Percentiles rank a stretch among this genome's conserved stretches.
Evolutionary conservation across 2,113 vertebrate genomes (phyloP).

Genomic region (Ameiurus melas): DNA sequence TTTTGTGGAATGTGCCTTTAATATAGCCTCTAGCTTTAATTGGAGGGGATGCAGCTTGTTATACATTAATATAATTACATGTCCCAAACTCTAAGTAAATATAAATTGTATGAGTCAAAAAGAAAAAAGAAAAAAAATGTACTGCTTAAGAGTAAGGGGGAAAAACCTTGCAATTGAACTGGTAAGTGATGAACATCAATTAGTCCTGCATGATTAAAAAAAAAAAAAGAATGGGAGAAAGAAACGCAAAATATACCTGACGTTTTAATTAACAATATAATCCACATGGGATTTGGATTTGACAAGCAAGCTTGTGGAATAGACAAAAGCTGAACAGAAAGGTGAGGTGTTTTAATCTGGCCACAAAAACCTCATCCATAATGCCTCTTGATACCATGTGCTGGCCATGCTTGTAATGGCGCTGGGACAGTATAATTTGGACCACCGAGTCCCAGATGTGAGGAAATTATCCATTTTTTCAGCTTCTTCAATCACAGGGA

Average conservation of each 20-base stretch:
- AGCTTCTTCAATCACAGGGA: conserved; percentile 24
- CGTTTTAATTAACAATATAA: conserved; percentile 54
- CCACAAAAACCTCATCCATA: conserved; percentile 34
- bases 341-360: conserved; percentile 34
- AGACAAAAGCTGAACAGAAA: conserved; percentile 14
- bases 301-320: conserved; percentile 30
- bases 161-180: conserved; percentile 42
- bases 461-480: neutral
- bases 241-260: conserved; percentile 53
- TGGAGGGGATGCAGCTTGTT: neutral
- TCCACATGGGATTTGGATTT: conserved; percentile 48
- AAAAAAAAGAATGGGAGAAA: conserved; percentile 24
- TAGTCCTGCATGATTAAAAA: conserved; percentile 38
- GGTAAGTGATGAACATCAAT: conserved; percentile 49
- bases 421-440: conserved; percentile 20
- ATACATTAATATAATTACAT: conserved; percentile 19
- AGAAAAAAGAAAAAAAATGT: neutral
- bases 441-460: conserved; percentile 27
- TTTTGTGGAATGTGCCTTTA: conserved; percentile 22
- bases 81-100: neutral
- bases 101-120: neutral
- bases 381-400: conserved; percentile 23
- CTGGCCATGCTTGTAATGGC: conserved; percentile 29
- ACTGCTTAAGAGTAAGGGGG: neutral
- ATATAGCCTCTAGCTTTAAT: neutral